Base-by-base conservation (phyloP, 2,888 invertebrate species). In the Eilema caniola region DNA sequence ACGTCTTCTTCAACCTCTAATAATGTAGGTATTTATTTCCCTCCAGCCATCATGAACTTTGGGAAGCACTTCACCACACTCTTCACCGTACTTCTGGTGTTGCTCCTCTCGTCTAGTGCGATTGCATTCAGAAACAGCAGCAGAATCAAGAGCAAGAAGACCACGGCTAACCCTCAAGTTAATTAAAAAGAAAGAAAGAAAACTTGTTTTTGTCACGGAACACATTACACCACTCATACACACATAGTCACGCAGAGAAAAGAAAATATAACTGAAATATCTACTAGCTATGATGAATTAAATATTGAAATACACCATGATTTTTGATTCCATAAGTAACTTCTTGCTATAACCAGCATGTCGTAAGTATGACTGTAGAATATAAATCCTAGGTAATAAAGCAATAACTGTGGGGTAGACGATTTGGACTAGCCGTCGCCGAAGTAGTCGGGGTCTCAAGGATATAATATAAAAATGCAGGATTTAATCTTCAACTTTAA, bases 61-160 rank as follows among this genome's bases (percentile, higher is more conserved):
- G 61, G 69, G 31, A 80, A 69, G 59, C 53, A 72, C 20, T 57
- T 81, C 14, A 67, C 62, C 12, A 78, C 71, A 53, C 28, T 74
- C 12, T 60, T 81, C 10, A 64, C 70, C 8, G n/a, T 76, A 37
- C 12, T 71, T 28, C 62, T 81, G 57, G 69, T 80, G 53, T 31
- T 76, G 67, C 53, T 72, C 59, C 71, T 76, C 56, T 73, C 75
- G 73, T 73, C 72, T 66, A 75, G 69, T 33, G 72, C 70, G 12
- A 61, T 69, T 31, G 81, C 80, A 2, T 81, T 81, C 63, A 72
- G 81, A 62, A 81, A 81, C 62, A 81, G 81, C 62, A 80, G 80
- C 41, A 62, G 82, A 0, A 81, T 81, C 0, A 10, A 70, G 12
- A 81, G 72, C 72, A 76, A 24, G 47, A 73, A n/a, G 20, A 78